phyloP scores from a whole-genome alignment of 2,113 vertebrate genomes.

The Hypocryptadius cinnamomeus region DNA sequence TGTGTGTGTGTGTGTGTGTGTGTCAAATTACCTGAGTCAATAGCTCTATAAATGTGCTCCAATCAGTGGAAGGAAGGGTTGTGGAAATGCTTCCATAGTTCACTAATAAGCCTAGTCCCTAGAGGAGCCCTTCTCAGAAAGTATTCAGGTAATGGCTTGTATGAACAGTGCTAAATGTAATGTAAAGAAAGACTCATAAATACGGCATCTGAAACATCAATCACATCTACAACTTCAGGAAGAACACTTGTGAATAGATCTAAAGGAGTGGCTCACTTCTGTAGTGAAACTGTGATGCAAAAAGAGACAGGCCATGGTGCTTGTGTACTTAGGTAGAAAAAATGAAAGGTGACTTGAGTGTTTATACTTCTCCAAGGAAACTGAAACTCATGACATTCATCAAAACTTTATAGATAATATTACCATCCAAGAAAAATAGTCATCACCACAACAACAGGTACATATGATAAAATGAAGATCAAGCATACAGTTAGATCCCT shows the following conservation, averaged over 20 bases:
- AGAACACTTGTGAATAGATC: not conserved
- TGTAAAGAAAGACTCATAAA: conserved; percentile 6
- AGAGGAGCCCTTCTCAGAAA: conserved; percentile 36
- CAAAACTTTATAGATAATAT: not conserved
- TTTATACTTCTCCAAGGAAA: not conserved
- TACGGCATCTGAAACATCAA: not conserved
- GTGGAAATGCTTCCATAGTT: conserved; percentile 1
- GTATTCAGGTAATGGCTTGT: not conserved
- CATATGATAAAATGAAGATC: not conserved
- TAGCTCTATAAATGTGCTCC: not conserved
- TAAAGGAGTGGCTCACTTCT: not conserved
- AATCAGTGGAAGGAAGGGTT: not conserved
- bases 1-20: not conserved
- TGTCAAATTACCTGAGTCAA: not conserved
- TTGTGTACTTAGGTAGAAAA: not conserved
- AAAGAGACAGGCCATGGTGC: not conserved
- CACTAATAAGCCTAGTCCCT: not conserved
- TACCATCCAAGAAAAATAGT: not conserved
- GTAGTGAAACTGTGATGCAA: not conserved
- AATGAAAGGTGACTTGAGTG: not conserved
- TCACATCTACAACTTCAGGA: not conserved
- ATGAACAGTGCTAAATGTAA: not conserved
- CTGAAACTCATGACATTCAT: not conserved
- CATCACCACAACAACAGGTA: not conserved
- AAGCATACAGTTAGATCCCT: not conserved